Conservation (phyloP, 2,797 vertebrate species). For the Sparus aurata region DNA sequence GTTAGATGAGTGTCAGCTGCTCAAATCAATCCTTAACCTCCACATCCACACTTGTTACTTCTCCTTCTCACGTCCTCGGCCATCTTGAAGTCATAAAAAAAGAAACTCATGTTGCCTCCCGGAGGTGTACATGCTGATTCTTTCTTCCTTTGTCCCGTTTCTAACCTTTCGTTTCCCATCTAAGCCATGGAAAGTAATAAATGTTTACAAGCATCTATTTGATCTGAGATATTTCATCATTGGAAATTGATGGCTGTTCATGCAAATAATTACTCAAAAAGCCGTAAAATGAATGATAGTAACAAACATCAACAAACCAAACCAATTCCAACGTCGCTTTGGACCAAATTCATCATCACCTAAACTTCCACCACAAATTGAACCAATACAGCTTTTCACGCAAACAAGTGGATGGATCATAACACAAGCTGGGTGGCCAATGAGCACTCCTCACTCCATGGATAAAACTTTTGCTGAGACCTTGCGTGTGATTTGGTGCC, state of each 20-base stretch:
- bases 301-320: slow-evolving; percentile 23
- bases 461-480: slow-evolving; percentile 23
- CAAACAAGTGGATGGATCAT: slow-evolving; percentile 49
- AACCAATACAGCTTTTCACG: slow-evolving; percentile 52
- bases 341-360: slow-evolving; percentile 45
- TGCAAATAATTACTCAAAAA: slow-evolving; percentile 52
- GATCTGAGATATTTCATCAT: slow-evolving; percentile 46
- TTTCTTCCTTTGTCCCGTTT: slow-evolving; percentile 12
- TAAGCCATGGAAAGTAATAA: slow-evolving; percentile 51
- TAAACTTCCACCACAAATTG: slow-evolving; percentile 39
- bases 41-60: slow-evolving; percentile 56
- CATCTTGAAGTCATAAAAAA: slow-evolving; percentile 77
- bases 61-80: slow-evolving; percentile 33
- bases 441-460: neutral
- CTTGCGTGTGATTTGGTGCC: slow-evolving; percentile 48
- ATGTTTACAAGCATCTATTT: slow-evolving; percentile 64
- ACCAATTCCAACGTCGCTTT: neutral
- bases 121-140: slow-evolving; percentile 48
- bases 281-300: slow-evolving; percentile 28
- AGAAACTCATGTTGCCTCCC: slow-evolving; percentile 51
- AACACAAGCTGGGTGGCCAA: slow-evolving; percentile 57
- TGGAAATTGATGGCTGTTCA: slow-evolving; percentile 38
- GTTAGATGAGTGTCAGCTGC: slow-evolving; percentile 37
- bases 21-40: slow-evolving; percentile 62
- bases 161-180: slow-evolving; percentile 29